phyloP scores from a whole-genome alignment of 2,797 vertebrate genomes.

The Enteromius mattozi region DNA sequence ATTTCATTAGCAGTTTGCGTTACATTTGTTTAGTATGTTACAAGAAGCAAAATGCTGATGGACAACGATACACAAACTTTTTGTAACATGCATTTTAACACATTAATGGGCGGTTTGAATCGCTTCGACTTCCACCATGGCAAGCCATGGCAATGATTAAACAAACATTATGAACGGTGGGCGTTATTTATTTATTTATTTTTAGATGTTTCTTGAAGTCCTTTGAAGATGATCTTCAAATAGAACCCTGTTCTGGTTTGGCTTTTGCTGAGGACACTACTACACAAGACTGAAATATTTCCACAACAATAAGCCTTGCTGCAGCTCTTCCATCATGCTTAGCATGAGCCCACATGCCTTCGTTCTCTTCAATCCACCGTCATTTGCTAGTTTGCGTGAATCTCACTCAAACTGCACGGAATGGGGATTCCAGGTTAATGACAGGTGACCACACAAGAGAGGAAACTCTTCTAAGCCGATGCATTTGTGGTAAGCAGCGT shows the following conservation, averaged over 20 bases:
- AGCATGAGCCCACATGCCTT: constrained; percentile 70
- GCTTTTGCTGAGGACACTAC: constrained; percentile 36
- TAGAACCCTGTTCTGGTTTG: constrained; percentile 34
- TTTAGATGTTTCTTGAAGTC: constrained; percentile 31
- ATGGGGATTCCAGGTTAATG: constrained; percentile 63
- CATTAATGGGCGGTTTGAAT: constrained; percentile 43
- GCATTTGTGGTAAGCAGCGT: constrained; percentile 46
- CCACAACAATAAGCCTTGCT: constrained; percentile 67
- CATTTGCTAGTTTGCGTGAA: constrained; percentile 70
- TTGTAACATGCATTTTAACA: constrained; percentile 55
- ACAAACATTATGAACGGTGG: constrained; percentile 47
- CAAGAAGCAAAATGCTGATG: constrained; percentile 54
- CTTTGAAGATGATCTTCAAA: constrained; percentile 44
- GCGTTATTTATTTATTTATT: constrained; percentile 17
- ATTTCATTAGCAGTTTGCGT: constrained; percentile 44
- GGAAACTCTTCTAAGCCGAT: constrained; percentile 59
- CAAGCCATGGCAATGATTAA: constrained; percentile 53
- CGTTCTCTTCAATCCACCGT: constrained; percentile 64
- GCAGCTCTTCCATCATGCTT: constrained; percentile 70
- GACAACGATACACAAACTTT: constrained; percentile 53
- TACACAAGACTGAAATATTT: constrained; percentile 48
- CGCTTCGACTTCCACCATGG: constrained; percentile 53
- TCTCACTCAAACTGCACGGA: constrained; percentile 69
- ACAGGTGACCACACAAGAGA: constrained; percentile 57
- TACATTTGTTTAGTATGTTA: constrained; percentile 33